These are phyloP conservation scores for Lordiphosa clarofinis DNA, from an alignment of 1,140 invertebrate species.

Conservation along the genomic window DNA sequence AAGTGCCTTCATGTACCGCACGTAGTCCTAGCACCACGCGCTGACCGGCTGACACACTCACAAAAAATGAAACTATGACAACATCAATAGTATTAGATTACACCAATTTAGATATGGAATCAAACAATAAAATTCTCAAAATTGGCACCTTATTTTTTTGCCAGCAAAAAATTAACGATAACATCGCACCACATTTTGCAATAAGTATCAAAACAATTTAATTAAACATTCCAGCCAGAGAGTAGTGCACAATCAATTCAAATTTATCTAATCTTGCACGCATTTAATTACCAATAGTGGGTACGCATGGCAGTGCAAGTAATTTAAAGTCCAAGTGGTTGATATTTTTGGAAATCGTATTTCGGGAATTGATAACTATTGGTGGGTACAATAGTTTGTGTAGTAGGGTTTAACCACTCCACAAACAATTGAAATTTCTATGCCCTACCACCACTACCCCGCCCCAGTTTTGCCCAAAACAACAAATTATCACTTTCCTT, in stretches of 20 bases:
- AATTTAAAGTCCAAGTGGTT: too few relatives aligned
- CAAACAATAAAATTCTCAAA: conserved; percentile 16
- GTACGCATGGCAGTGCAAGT: too few relatives aligned
- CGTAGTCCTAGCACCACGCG: neutral
- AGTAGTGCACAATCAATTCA: conserved; percentile 24
- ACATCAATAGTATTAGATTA: conserved; percentile 24
- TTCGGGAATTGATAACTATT: too few relatives aligned
- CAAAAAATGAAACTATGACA: conserved; percentile 9
- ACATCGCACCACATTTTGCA: conserved; percentile 12
- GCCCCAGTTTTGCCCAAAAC: neutral
- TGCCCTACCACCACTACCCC: too few relatives aligned
- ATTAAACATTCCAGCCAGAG: too few relatives aligned
- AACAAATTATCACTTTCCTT: conserved; percentile 47
- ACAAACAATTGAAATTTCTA: too few relatives aligned
- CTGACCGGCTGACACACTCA: conserved; percentile 43
- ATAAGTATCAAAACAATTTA: conserved; percentile 60
- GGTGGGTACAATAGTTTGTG: too few relatives aligned
- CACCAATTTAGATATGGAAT: conserved; percentile 21
- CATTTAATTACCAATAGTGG: conserved; percentile 1
- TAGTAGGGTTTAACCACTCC: too few relatives aligned
- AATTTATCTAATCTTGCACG: conserved; percentile 49
- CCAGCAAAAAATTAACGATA: conserved; percentile 26
- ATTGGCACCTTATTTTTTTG: neutral
- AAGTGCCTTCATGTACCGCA: too few relatives aligned
- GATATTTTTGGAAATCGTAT: too few relatives aligned